Conservation (phyloP, 2,113 vertebrate species). For the Petaurus breviceps region DNA sequence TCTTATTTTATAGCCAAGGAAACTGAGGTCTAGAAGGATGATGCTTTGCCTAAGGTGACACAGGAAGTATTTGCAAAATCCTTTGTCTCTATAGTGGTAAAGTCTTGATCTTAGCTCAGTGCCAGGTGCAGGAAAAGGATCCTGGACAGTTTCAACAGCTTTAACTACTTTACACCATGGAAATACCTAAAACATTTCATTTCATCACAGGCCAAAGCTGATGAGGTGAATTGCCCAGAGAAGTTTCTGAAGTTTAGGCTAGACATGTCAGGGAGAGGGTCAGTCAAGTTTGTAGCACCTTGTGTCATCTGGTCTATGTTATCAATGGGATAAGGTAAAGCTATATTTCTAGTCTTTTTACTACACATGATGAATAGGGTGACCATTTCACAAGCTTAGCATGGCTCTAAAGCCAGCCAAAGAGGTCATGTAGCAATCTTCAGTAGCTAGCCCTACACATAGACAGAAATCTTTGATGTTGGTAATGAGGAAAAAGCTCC, state of each 20-base stretch:
- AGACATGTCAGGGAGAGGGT: constrained; percentile 28
- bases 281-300: constrained; percentile 49
- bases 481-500: constrained; percentile 33
- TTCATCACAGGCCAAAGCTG: not conserved
- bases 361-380: constrained; percentile 37
- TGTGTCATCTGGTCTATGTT: constrained; percentile 59
- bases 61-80: not conserved
- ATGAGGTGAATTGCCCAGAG: not conserved
- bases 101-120: not conserved
- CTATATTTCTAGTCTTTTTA: constrained; percentile 60
- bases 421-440: constrained; percentile 36
- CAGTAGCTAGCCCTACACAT: constrained; percentile 55
- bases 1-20: not conserved
- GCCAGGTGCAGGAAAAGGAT: not conserved
- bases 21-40: not conserved
- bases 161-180: constrained; percentile 15
- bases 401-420: not conserved
- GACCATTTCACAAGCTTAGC: constrained; percentile 57
- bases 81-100: not conserved
- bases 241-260: constrained; percentile 21
- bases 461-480: constrained; percentile 50
- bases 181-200: not conserved
- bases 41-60: not conserved
- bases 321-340: constrained; percentile 34
- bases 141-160: not conserved